phyloP scores from a whole-genome alignment of 2,113 vertebrate species.

The Planiliza haematocheilus region DNA sequence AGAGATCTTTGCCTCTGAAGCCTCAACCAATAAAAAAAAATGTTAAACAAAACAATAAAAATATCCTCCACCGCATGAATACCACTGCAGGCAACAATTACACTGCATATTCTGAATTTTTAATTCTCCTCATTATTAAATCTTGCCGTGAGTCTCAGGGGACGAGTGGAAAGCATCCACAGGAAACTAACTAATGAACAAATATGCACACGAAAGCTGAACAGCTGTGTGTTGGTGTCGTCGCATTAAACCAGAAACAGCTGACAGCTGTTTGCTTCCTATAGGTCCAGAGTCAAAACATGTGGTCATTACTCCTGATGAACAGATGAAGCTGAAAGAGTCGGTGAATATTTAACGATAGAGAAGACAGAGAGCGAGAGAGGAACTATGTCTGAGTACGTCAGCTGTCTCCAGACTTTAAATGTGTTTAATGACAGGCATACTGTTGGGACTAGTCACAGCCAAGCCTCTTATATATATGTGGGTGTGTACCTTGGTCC shows the following conservation, averaged over 20 bases:
- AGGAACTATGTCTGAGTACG: conserved; percentile 25
- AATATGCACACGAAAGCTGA: conserved; percentile 24
- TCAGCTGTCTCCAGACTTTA: conserved; percentile 56
- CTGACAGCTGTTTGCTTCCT: conserved; percentile 41
- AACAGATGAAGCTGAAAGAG: conserved; percentile 7
- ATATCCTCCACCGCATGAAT: conserved; percentile 17
- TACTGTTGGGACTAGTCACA: conserved; percentile 16
- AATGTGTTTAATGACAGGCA: conserved; percentile 45
- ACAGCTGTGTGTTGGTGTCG: conserved; percentile 44
- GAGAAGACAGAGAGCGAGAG: conserved; percentile 5
- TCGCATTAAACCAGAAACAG: conserved; percentile 13
- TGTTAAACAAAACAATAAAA: conserved; percentile 6
- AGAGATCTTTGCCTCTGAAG: no score
- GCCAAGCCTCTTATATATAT: conserved; percentile 11
- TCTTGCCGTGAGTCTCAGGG: conserved; percentile 22
- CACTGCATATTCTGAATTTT: conserved; percentile 18
- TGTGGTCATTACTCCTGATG: conserved; percentile 39
- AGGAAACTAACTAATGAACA: conserved; percentile 29
- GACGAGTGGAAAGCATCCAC: conserved; percentile 32
- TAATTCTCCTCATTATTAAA: conserved; percentile 41
- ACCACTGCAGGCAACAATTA: conserved; percentile 22
- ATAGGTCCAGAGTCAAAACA: conserved; percentile 13
- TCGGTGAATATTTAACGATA: conserved; percentile 2
- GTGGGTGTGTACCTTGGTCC: conserved; percentile 89
- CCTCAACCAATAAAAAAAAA: background rate